These are phyloP conservation scores for Trigoniulus corallinus DNA, from an alignment of 1,140 invertebrate species.

Conservation along the genomic window DNA sequence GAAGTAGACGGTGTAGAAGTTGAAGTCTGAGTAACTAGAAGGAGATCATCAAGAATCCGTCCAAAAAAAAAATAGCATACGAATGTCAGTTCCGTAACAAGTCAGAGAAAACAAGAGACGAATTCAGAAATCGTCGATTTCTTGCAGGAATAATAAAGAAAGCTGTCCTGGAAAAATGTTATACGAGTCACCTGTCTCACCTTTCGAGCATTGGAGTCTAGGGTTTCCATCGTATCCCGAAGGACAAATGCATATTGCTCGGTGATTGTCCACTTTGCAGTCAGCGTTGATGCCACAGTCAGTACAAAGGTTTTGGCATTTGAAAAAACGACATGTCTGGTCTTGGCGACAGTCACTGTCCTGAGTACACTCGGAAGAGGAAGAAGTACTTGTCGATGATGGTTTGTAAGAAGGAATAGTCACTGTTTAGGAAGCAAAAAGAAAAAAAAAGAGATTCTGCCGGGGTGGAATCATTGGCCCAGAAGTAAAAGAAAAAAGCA, in stretches of 20 bases:
- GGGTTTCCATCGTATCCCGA: constrained; percentile 37
- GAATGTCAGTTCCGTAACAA: neutral
- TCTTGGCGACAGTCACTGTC: constrained; percentile 22
- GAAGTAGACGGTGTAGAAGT: neutral
- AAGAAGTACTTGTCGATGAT: neutral
- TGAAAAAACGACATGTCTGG: constrained; percentile 20
- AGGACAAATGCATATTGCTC: constrained; percentile 19
- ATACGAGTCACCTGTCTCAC: neutral
- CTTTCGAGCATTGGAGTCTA: constrained; percentile 54
- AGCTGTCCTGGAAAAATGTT: no score
- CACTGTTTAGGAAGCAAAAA: neutral
- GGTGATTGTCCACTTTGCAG: constrained; percentile 20
- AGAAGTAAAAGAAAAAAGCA: neutral
- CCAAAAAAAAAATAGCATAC: neutral
- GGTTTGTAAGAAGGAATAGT: neutral
- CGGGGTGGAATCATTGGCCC: neutral
- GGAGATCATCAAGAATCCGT: constrained; percentile 11
- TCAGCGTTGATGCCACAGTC: constrained; percentile 28
- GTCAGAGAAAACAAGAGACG: neutral
- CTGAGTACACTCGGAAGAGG: constrained; percentile 13
- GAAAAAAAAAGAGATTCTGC: no score
- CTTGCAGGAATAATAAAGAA: no score
- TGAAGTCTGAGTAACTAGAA: constrained; percentile 59
- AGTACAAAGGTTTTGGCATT: constrained; percentile 48
- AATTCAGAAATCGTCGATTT: neutral